Conservation (phyloP, 1,140 invertebrate genomes). For the Brachionus manjavacas region DNA sequence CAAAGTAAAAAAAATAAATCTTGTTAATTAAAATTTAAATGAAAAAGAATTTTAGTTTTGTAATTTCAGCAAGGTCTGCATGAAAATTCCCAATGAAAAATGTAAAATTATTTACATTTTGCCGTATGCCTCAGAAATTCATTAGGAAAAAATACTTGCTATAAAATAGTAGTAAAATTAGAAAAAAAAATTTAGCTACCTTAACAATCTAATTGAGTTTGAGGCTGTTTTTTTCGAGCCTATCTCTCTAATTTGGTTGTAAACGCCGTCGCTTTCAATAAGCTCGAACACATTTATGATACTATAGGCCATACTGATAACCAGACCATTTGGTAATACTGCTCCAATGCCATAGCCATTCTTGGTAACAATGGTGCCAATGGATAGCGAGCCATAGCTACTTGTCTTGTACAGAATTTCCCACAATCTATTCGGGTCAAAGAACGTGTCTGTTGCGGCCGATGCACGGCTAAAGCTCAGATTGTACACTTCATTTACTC, state of each 20-base stretch:
- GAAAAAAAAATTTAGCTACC: neutral
- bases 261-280: slow-evolving; percentile 44
- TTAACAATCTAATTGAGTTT: neutral
- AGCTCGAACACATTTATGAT: slow-evolving; percentile 64
- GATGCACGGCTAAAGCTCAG: neutral
- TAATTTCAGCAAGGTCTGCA: too few species aligned
- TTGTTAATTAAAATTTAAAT: too few species aligned
- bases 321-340: neutral
- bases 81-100: too few species aligned
- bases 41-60: too few species aligned
- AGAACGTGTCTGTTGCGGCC: slow-evolving; percentile 61
- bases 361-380: neutral
- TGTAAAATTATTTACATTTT: too few species aligned
- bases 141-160: neutral
- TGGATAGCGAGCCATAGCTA: neutral
- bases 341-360: neutral
- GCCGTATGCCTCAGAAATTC: too few species aligned
- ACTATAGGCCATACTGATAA: slow-evolving; percentile 60
- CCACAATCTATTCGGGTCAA: neutral
- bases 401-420: neutral
- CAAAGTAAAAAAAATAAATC: too few species aligned
- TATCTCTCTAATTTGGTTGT: neutral
- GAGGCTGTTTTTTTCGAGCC: neutral
- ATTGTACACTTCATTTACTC: slow-evolving; percentile 55
- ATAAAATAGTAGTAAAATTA: neutral